These are phyloP conservation scores for Platorchestia sp. DNA, from an alignment of 1,140 invertebrate species.

Conservation along the genomic window DNA sequence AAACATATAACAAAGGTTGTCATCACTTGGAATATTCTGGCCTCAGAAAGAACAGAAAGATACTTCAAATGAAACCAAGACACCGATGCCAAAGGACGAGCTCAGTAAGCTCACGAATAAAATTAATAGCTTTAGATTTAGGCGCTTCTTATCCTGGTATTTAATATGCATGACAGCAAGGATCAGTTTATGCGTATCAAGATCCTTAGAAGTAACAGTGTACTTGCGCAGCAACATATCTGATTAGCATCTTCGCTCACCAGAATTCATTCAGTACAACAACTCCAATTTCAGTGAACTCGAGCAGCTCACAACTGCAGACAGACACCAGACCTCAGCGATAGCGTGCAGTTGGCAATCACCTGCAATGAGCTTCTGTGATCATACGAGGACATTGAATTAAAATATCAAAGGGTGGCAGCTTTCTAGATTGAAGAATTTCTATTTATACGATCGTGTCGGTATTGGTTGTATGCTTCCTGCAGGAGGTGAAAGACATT, in stretches of 20 bases:
- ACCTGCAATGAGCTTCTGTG: background rate
- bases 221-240: too few relatives aligned
- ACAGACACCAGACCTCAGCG: background rate
- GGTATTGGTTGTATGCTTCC: background rate
- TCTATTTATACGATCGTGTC: background rate
- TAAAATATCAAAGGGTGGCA: background rate
- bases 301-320: background rate
- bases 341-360: background rate
- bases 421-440: background rate
- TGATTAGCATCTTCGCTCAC: background rate
- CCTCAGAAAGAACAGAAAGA: background rate
- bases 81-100: background rate
- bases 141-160: background rate
- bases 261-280: background rate
- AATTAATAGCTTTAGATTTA: background rate
- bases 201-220: background rate
- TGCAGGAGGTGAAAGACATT: background rate
- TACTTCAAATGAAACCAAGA: background rate
- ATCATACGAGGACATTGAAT: background rate
- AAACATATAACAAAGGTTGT: background rate
- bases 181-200: background rate
- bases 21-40: background rate
- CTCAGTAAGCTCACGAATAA: background rate
- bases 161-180: background rate
- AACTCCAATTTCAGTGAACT: background rate